Conservation (phyloP, 2,113 vertebrate species). For the Myanophis thanlyinensis region DNA sequence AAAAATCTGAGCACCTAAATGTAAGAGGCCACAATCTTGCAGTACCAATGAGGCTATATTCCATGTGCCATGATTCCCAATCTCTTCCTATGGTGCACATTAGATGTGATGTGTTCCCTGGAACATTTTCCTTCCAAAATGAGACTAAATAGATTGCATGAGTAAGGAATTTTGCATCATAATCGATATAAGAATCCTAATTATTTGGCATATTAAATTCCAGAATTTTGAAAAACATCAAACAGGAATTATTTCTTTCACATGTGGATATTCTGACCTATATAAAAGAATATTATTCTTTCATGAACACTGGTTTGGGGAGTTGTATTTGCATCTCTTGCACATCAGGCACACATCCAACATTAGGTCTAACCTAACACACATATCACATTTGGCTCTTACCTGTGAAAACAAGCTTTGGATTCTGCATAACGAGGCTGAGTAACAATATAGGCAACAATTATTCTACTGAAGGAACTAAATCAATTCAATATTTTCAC, state of each 20-base stretch:
- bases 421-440: slow-evolving; percentile 41
- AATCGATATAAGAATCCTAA: neutral
- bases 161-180: neutral
- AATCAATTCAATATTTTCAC: slow-evolving; percentile 60
- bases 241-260: slow-evolving; percentile 17
- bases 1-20: slow-evolving; percentile 18
- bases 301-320: slow-evolving; percentile 10
- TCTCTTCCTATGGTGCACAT: neutral
- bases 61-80: neutral
- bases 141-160: neutral
- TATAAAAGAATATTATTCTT: slow-evolving; percentile 30
- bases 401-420: slow-evolving; percentile 39
- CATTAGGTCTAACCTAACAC: slow-evolving; percentile 31
- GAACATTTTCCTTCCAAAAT: neutral
- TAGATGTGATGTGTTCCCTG: neutral
- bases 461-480: slow-evolving; percentile 33
- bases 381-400: slow-evolving; percentile 35
- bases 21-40: slow-evolving; percentile 23
- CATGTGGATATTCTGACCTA: slow-evolving; percentile 11
- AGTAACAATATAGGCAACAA: slow-evolving; percentile 63
- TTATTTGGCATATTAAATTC: slow-evolving; percentile 18
- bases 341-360: slow-evolving; percentile 26
- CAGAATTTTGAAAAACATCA: neutral
- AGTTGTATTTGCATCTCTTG: slow-evolving; percentile 29
- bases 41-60: neutral